A percentile compares a stretch with the other conserved stretches of the same genome.
phyloP scores from a whole-genome alignment of 2,797 vertebrate species.

The Danio choprae region DNA sequence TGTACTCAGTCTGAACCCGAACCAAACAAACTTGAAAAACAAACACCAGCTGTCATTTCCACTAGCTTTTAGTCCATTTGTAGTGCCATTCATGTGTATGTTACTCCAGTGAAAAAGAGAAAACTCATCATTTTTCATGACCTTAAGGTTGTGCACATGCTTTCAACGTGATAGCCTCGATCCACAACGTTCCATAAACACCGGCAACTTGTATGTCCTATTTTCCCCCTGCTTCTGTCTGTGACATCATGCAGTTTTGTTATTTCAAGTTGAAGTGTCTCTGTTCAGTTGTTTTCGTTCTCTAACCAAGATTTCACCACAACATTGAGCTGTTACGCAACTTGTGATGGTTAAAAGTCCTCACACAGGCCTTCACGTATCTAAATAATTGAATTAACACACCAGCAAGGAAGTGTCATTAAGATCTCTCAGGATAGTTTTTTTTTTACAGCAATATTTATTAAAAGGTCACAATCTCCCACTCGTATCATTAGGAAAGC shows the following conservation, averaged over 20 bases:
- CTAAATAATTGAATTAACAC: slow-evolving; percentile 4
- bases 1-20: neutral
- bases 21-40: neutral
- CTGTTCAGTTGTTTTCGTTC: slow-evolving; percentile 8
- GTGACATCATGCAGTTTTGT: slow-evolving; percentile 11
- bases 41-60: neutral
- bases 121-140: neutral
- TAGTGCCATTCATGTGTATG: neutral
- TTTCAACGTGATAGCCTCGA: neutral
- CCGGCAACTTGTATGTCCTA: neutral
- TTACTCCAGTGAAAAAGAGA: neutral
- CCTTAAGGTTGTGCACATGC: neutral
- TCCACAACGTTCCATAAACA: neutral
- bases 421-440: neutral
- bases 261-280: neutral
- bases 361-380: neutral
- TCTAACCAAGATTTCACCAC: slow-evolving; percentile 21
- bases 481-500: slow-evolving; percentile 7
- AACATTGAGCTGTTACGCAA: slow-evolving; percentile 9
- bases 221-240: neutral
- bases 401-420: neutral
- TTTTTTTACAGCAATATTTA: neutral
- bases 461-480: slow-evolving; percentile 14
- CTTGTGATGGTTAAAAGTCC: neutral
- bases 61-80: neutral